These are phyloP conservation scores for Phalloptychus januarius DNA, from an alignment of 2,797 vertebrate species.

Conservation along the genomic window DNA sequence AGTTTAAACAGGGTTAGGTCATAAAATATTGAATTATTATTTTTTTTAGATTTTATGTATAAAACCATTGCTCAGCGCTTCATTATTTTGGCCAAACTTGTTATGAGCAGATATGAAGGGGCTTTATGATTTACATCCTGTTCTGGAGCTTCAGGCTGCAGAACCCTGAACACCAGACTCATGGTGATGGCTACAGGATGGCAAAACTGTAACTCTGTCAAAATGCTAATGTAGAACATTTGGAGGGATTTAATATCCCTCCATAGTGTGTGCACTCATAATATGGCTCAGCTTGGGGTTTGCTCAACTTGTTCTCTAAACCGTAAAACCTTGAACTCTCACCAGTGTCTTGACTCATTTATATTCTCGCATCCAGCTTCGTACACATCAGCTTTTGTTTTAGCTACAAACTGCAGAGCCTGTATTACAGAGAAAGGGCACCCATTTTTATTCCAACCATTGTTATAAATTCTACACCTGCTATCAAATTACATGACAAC, in stretches of 20 bases:
- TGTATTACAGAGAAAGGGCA: neutral
- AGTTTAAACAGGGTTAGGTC: neutral
- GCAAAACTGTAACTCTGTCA: neutral
- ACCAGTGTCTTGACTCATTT: constrained; percentile 34
- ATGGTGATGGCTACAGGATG: neutral
- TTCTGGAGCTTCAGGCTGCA: too few relatives aligned
- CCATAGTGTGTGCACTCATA: neutral
- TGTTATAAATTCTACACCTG: neutral
- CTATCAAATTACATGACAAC: neutral
- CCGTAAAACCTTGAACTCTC: constrained; percentile 28
- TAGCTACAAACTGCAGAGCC: constrained; percentile 22
- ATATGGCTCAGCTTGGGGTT: constrained; percentile 3
- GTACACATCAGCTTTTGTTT: constrained; percentile 24
- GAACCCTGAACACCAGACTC: neutral
- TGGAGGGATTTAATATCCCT: neutral
- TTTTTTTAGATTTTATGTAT: too few relatives aligned
- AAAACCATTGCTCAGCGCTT: too few relatives aligned
- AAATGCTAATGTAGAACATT: neutral
- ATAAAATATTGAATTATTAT: too few relatives aligned
- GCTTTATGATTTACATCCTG: too few relatives aligned
- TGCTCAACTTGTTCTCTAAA: constrained; percentile 3
- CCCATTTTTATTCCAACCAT: neutral
- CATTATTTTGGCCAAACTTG: too few relatives aligned
- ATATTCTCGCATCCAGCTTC: constrained; percentile 34
- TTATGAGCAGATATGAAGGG: too few relatives aligned